phyloP scores from a whole-genome alignment of 2,113 vertebrate species.

The Hyaena hyaena region DNA sequence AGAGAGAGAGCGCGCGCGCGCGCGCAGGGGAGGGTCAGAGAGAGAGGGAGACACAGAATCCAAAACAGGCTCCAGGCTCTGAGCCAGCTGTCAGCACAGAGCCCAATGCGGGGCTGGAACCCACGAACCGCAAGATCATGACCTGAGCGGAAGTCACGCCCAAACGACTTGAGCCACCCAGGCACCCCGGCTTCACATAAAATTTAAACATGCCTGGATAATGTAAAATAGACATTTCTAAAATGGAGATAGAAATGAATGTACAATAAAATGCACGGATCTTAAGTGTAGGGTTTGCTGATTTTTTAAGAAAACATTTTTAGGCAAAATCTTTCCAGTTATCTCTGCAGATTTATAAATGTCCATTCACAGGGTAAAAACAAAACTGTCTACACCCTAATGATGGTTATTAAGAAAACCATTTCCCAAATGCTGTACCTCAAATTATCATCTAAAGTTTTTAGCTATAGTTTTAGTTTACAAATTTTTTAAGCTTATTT shows the following conservation, averaged over 20 bases:
- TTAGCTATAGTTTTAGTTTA: conserved; percentile 29
- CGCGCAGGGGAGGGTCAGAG: too few species aligned
- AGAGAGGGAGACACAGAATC: too few species aligned
- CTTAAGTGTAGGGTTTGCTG: neutral
- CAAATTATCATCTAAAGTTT: conserved; percentile 17
- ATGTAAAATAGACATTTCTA: neutral
- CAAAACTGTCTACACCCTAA: neutral
- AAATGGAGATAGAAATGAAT: neutral
- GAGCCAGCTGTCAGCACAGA: too few species aligned
- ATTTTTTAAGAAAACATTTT: neutral
- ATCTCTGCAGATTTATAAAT: conserved; percentile 45
- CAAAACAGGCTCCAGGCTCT: too few species aligned
- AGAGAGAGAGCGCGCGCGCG: too few species aligned
- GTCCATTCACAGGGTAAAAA: neutral
- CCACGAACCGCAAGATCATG: too few species aligned
- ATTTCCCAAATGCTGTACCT: conserved; percentile 22
- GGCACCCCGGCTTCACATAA: neutral
- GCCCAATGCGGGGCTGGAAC: too few species aligned
- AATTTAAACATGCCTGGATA: neutral
- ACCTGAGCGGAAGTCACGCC: too few species aligned
- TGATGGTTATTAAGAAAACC: neutral
- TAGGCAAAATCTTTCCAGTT: neutral
- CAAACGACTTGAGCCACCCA: too few species aligned
- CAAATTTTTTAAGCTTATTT: too few species aligned
- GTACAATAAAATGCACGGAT: neutral